phyloP scores from a whole-genome alignment of 2,888 invertebrate genomes.

The Pachymerium ferrugineum region DNA sequence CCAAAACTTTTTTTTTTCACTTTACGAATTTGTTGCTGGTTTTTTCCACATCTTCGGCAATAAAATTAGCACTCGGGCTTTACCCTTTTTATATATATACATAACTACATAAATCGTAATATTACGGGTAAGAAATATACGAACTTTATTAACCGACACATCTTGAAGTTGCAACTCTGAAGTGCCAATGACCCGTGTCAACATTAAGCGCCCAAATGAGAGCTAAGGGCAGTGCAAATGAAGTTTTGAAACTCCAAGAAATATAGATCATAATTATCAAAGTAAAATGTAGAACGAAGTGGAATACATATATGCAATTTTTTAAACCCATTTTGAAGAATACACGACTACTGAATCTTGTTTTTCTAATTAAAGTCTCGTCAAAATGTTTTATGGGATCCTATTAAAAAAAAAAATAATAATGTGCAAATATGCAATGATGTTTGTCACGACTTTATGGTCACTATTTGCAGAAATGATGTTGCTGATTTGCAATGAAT shows the following conservation, averaged over 20 bases:
- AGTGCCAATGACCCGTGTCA: too few relatives aligned
- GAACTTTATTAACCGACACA: too few relatives aligned
- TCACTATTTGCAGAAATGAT: neutral
- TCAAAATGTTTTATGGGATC: neutral
- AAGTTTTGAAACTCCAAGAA: neutral
- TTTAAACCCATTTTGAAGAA: too few relatives aligned
- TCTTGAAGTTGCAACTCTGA: too few relatives aligned
- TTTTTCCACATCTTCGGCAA: neutral
- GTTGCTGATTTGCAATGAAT: neutral
- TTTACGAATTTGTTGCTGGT: neutral
- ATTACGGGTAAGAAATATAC: too few relatives aligned
- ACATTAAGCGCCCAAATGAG: too few relatives aligned
- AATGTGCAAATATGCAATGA: neutral
- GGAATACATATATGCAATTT: too few relatives aligned
- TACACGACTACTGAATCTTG: neutral
- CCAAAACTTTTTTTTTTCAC: neutral
- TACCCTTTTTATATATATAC: neutral
- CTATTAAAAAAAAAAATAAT: neutral
- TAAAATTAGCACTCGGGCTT: neutral
- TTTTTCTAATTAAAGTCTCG: neutral
- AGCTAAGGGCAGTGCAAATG: too few relatives aligned
- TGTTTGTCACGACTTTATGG: neutral
- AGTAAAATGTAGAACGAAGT: neutral
- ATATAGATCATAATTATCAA: neutral
- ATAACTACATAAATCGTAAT: neutral